phyloP scores from a whole-genome alignment of 2,113 vertebrate species.

The Ophthalmolycus amberensis region DNA sequence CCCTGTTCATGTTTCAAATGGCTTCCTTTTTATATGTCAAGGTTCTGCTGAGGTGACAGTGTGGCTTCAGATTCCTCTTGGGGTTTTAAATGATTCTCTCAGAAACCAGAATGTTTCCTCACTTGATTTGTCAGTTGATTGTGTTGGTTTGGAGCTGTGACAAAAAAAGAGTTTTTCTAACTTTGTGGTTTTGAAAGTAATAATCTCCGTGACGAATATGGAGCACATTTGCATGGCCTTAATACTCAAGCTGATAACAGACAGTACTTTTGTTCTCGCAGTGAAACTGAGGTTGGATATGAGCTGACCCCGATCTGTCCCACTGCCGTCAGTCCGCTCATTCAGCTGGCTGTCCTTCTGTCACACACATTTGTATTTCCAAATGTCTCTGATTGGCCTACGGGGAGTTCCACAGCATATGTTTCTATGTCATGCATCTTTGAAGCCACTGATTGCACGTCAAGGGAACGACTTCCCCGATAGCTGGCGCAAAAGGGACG shows the following conservation, averaged over 20 bases:
- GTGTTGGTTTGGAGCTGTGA: neutral
- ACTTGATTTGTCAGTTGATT: neutral
- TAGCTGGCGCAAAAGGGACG: neutral
- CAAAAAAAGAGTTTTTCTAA: no score
- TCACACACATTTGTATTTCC: conserved; percentile 21
- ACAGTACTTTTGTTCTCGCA: neutral
- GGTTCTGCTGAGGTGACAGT: neutral
- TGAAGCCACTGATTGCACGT: conserved; percentile 32
- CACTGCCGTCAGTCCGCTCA: conserved; percentile 3
- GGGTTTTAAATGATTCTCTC: neutral
- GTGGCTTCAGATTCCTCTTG: neutral
- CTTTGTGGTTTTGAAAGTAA: neutral
- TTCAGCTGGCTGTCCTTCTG: conserved; percentile 62
- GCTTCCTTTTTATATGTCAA: neutral
- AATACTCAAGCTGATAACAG: neutral
- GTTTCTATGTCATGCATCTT: conserved; percentile 48
- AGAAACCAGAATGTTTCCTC: neutral
- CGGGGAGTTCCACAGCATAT: conserved; percentile 51
- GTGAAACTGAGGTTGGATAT: neutral
- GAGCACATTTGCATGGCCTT: neutral
- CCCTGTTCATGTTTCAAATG: conserved; percentile 6
- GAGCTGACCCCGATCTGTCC: conserved; percentile 39
- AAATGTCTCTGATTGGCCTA: conserved; percentile 48
- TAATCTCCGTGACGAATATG: neutral
- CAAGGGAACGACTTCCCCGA: conserved; percentile 6